phyloP scores from a whole-genome alignment of 2,113 vertebrate species.

The Nerophis ophidion region DNA sequence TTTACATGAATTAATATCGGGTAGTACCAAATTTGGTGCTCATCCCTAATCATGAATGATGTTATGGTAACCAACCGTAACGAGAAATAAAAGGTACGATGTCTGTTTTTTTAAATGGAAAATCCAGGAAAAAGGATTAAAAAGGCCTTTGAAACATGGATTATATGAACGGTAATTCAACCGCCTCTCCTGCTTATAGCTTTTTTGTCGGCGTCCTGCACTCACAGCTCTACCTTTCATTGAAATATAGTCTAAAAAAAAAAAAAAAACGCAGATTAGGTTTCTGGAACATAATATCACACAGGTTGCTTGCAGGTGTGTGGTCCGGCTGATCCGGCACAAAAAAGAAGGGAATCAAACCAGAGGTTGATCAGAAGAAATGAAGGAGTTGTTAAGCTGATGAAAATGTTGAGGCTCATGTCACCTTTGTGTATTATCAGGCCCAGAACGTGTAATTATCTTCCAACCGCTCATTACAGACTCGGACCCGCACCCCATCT shows the following conservation, averaged over 20 bases:
- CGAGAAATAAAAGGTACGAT: too few relatives aligned
- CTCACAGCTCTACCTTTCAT: not conserved
- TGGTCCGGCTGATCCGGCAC: not conserved
- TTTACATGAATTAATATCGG: too few relatives aligned
- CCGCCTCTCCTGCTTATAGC: not conserved
- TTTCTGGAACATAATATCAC: not conserved
- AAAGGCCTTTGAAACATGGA: too few relatives aligned
- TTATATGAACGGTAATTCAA: not conserved
- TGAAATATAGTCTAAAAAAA: not conserved
- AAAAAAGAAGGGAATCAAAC: not conserved
- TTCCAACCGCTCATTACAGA: not conserved
- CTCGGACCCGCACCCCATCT: constrained; percentile 6
- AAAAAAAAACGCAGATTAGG: not conserved
- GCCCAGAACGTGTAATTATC: constrained; percentile 28
- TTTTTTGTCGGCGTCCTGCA: not conserved
- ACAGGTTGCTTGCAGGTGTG: not conserved
- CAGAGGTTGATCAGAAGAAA: not conserved
- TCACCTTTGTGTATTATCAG: constrained; percentile 36
- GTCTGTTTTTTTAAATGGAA: too few relatives aligned
- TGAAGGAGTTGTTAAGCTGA: constrained; percentile 7
- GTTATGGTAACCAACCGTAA: too few relatives aligned
- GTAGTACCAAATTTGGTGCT: too few relatives aligned
- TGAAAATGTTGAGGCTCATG: constrained; percentile 25
- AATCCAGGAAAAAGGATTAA: too few relatives aligned
- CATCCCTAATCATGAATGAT: too few relatives aligned